Evolutionary conservation across 2,888 invertebrate species (phyloP).

Genomic region (Merodon equestris): DNA sequence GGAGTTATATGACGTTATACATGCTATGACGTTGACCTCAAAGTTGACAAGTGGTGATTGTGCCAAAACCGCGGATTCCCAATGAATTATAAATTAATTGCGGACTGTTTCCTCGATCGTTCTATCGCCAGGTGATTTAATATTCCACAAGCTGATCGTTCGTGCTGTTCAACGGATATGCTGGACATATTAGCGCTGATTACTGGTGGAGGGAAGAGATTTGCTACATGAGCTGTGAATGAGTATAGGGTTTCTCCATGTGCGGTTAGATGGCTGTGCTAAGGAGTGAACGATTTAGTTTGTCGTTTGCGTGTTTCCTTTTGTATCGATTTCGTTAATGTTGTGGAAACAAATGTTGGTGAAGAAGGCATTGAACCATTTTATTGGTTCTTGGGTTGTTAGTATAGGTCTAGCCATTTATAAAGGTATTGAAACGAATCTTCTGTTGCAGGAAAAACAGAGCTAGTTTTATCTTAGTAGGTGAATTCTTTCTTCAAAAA

Average conservation of each 20-base stretch:
- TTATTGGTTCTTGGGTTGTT: no score
- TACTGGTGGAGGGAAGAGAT: constrained; percentile 6
- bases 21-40: constrained; percentile 63
- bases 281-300: constrained; percentile 41
- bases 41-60: constrained; percentile 48
- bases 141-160: constrained; percentile 41
- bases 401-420: no score
- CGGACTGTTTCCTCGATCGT: constrained; percentile 46
- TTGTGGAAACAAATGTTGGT: constrained; percentile 10
- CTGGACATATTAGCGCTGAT: constrained; percentile 39
- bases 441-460: no score
- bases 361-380: constrained; percentile 15
- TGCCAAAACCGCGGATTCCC: constrained; percentile 53
- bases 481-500: no score
- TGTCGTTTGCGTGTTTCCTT: constrained; percentile 22
- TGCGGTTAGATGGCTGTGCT: constrained; percentile 35
- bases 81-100: constrained; percentile 55
- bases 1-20: constrained; percentile 3
- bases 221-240: not conserved
- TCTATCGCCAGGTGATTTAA: constrained; percentile 48
- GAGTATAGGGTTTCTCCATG: not conserved
- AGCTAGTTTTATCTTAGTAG: no score
- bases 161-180: constrained; percentile 38
- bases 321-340: constrained; percentile 1
- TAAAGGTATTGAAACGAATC: no score